These are phyloP conservation scores for Helleia helle DNA, from an alignment of 2,888 invertebrate species.

Conservation along the genomic window DNA sequence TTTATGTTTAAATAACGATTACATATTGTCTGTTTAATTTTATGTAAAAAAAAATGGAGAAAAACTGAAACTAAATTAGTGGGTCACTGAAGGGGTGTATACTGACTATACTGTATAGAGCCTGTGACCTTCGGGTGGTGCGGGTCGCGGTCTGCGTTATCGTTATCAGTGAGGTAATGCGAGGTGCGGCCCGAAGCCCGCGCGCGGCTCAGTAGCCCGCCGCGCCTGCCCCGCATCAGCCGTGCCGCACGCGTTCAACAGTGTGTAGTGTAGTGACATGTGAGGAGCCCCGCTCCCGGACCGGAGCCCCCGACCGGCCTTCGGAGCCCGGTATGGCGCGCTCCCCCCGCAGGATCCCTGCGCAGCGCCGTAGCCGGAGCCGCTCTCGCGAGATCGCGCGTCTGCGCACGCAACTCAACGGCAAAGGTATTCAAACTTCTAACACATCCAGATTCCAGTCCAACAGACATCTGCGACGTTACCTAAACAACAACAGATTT, in stretches of 20 bases:
- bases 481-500: no score
- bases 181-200: constrained; percentile 18
- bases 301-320: no score
- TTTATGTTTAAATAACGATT: no score
- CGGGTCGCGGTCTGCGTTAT: constrained; percentile 6
- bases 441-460: no score
- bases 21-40: no score
- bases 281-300: constrained; percentile 25
- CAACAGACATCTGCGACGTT: no score
- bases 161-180: constrained; percentile 41
- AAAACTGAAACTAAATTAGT: no score
- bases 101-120: no score
- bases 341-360: constrained; percentile 52
- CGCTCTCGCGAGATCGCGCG: constrained; percentile 51
- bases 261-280: constrained; percentile 21
- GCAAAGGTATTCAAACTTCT: constrained; percentile 62
- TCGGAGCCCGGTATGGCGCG: constrained; percentile 46
- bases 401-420: constrained; percentile 50
- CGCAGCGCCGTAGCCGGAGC: constrained; percentile 49
- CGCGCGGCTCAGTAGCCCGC: constrained; percentile 17
- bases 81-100: no score
- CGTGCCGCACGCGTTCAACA: constrained; percentile 1
- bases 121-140: not conserved
- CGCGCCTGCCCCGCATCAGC: constrained; percentile 50
- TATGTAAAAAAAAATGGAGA: no score